A percentile compares a stretch with the other conserved stretches of the same genome.
Evolutionary conservation across 2,797 vertebrate species (phyloP).

Genomic region (Poeciliopsis infans): DNA sequence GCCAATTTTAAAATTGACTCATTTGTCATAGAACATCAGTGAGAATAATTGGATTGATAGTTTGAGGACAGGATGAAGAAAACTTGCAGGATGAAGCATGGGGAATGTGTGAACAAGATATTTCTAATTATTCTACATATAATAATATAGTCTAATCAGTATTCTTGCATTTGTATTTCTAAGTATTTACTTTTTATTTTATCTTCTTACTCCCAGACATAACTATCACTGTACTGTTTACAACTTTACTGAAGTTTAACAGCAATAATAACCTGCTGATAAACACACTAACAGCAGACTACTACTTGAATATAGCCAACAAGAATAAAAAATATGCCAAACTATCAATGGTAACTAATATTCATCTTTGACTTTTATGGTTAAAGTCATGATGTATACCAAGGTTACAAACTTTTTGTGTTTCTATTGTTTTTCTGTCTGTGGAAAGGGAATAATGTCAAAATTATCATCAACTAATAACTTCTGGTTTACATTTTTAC

Average conservation of each 20-base stretch:
- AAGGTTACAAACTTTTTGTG: neutral
- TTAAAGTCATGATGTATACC: neutral
- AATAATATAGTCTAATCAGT: neutral
- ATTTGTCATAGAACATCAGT: neutral
- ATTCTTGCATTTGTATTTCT: neutral
- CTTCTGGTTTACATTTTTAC: neutral
- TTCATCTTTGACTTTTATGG: neutral
- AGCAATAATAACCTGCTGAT: neutral
- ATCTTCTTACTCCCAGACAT: neutral
- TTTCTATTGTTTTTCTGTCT: neutral
- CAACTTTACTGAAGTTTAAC: neutral
- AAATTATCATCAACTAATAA: neutral
- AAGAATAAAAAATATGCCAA: neutral
- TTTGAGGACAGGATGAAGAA: neutral
- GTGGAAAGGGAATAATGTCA: neutral
- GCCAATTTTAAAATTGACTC: neutral
- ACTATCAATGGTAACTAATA: neutral
- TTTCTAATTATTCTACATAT: neutral
- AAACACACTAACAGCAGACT: neutral
- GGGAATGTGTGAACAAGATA: neutral
- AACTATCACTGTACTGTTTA: neutral
- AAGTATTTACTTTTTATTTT: conserved; percentile 1
- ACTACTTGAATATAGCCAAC: neutral
- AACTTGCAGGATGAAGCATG: neutral
- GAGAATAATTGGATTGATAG: neutral